Percentiles rank a stretch among this genome's conserved stretches.
Evolutionary conservation across 2,797 vertebrate genomes (phyloP).

Genomic region (Morelia viridis): DNA sequence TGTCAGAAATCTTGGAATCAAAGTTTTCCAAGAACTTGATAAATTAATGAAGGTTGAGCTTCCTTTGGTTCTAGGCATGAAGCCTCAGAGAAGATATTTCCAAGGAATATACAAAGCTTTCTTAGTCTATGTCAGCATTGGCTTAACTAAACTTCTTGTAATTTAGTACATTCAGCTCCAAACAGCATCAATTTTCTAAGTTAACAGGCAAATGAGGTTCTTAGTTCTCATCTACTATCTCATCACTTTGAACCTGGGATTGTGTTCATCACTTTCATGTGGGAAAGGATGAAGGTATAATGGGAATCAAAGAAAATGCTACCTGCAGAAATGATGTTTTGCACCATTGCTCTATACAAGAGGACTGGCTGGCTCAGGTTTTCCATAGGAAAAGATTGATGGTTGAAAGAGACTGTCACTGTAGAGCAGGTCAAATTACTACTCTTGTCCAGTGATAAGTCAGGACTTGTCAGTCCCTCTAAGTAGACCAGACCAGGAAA

Average conservation of each 20-base stretch:
- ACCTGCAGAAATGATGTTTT: background rate
- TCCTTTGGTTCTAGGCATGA: background rate
- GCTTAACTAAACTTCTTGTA: background rate
- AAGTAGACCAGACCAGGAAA: background rate
- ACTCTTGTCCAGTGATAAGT: background rate
- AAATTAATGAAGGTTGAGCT: background rate
- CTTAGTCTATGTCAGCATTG: background rate
- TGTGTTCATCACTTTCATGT: background rate
- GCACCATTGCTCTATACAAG: too few relatives aligned
- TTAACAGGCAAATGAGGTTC: background rate
- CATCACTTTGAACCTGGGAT: background rate
- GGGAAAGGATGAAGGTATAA: background rate
- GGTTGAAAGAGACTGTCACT: background rate
- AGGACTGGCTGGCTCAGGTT: background rate
- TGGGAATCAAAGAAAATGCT: background rate
- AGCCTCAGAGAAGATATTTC: background rate
- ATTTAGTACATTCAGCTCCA: background rate
- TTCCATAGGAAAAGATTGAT: background rate
- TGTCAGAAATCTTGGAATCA: background rate
- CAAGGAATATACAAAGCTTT: background rate
- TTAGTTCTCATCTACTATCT: background rate
- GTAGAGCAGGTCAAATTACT: background rate
- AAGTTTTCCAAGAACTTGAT: background rate
- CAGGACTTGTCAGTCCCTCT: background rate
- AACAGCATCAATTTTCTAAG: background rate